Evolutionary conservation across 2,797 vertebrate genomes (phyloP).

Genomic region (Rhyacichthys aspro): DNA sequence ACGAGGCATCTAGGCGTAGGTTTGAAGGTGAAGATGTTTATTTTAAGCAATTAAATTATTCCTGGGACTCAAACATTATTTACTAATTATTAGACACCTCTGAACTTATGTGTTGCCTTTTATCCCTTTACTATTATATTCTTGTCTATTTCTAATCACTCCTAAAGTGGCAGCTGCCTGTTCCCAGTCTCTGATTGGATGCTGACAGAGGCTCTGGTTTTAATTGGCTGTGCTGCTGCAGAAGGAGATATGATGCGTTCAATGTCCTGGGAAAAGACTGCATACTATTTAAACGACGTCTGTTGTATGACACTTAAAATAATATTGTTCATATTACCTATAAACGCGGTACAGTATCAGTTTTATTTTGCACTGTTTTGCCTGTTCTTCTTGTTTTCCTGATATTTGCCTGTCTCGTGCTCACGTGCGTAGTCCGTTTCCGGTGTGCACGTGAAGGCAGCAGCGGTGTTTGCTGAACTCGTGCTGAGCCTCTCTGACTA

Average conservation of each 20-base stretch:
- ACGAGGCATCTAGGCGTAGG: too few species aligned
- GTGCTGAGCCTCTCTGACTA: slow-evolving; percentile 29
- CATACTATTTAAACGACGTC: fast-evolving
- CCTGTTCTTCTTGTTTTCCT: too few species aligned
- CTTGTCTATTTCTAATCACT: not conserved
- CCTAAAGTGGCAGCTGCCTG: not conserved
- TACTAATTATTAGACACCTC: too few species aligned
- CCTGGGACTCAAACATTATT: too few species aligned
- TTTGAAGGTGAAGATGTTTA: too few species aligned
- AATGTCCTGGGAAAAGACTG: slow-evolving; percentile 1
- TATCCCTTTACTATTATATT: not conserved
- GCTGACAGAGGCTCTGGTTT: not conserved
- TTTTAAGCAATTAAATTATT: too few species aligned
- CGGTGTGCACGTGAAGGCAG: slow-evolving; percentile 36
- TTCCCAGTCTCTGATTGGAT: slow-evolving; percentile 31
- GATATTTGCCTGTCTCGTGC: not conserved
- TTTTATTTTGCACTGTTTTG: too few species aligned
- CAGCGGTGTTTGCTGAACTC: slow-evolving; percentile 39
- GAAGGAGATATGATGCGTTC: slow-evolving; percentile 37
- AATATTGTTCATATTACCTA: not conserved
- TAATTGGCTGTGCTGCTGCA: slow-evolving; percentile 40
- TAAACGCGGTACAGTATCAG: too few species aligned
- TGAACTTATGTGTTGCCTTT: not conserved
- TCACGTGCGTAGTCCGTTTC: slow-evolving; percentile 10
- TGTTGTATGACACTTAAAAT: not conserved